These are phyloP conservation scores for Mustela nigripes DNA, from an alignment of 2,113 vertebrate species.

Conservation along the genomic window DNA sequence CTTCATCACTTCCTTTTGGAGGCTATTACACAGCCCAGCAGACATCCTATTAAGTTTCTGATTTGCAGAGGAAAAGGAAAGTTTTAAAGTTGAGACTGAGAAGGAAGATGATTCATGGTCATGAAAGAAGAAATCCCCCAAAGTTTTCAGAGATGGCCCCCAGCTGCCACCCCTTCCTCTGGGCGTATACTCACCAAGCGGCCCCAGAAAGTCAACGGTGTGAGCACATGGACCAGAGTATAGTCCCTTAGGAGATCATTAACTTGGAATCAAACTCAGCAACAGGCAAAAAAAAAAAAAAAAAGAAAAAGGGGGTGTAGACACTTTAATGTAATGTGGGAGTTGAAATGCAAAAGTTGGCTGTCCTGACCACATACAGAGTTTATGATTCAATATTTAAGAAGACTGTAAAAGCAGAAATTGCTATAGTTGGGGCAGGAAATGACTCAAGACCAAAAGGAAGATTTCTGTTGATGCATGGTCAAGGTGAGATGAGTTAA, in stretches of 20 bases:
- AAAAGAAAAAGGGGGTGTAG: background rate
- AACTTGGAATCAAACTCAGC: background rate
- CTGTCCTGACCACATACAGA: background rate
- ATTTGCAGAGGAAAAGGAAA: constrained; percentile 58
- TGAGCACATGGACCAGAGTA: rapidly evolving
- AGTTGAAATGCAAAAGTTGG: constrained; percentile 36
- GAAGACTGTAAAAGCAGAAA: constrained; percentile 70
- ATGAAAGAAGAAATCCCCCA: constrained; percentile 26
- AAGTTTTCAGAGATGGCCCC: background rate
- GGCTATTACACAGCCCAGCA: background rate
- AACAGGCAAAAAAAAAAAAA: background rate
- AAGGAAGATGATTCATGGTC: constrained; percentile 66
- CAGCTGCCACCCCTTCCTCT: background rate
- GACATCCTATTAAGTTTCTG: constrained; percentile 59
- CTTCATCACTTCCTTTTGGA: constrained; percentile 66
- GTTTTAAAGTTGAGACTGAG: constrained; percentile 38
- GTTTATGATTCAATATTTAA: constrained; percentile 60
- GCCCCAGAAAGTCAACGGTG: background rate
- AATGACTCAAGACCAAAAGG: background rate
- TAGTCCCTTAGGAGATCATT: background rate
- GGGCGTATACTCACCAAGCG: background rate
- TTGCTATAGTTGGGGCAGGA: constrained; percentile 58
- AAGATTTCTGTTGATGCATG: constrained; percentile 35
- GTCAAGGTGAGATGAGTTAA: constrained; percentile 65
- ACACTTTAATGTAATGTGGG: background rate